Evolutionary conservation across 2,797 vertebrate genomes (phyloP).

Genomic region (Oreochromis grahami): DNA sequence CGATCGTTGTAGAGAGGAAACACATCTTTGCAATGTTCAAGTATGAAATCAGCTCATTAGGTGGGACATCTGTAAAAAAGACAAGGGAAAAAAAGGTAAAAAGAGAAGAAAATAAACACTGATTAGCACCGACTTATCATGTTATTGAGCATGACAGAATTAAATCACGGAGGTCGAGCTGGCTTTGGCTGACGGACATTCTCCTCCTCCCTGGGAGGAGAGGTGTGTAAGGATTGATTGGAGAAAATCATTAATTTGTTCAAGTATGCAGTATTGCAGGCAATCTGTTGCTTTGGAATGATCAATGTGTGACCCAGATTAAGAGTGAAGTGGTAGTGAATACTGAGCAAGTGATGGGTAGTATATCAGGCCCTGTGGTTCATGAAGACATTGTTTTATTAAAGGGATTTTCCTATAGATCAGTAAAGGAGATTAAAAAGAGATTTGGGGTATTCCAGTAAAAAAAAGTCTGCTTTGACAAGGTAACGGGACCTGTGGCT

Average conservation of each 20-base stretch:
- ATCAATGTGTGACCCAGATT: constrained; percentile 54
- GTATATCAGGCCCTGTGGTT: not conserved
- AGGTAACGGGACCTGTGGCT: not conserved
- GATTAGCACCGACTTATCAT: constrained; percentile 43
- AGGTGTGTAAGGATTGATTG: constrained; percentile 54
- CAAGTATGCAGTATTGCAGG: constrained; percentile 51
- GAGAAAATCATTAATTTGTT: constrained; percentile 59
- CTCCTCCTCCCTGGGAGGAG: constrained; percentile 37
- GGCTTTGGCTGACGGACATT: constrained; percentile 47
- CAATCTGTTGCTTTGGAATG: constrained; percentile 45
- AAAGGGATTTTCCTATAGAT: not conserved
- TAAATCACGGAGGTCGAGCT: constrained; percentile 38
- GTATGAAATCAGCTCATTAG: constrained; percentile 25
- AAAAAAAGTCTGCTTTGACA: not conserved
- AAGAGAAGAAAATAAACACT: not conserved
- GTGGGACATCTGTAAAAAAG: constrained; percentile 30
- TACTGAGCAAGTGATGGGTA: not conserved
- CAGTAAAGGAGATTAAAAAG: not conserved
- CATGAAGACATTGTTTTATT: not conserved
- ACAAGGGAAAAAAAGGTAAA: not conserved
- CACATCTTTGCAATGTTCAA: constrained; percentile 54
- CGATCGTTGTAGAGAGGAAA: constrained; percentile 23
- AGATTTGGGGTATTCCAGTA: not conserved
- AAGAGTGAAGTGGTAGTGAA: constrained; percentile 33
- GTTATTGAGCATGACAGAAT: constrained; percentile 37